A percentile compares a stretch with the other conserved stretches of the same genome.
Conservation (phyloP, 2,113 vertebrate species). For the Seriola dumerili region DNA sequence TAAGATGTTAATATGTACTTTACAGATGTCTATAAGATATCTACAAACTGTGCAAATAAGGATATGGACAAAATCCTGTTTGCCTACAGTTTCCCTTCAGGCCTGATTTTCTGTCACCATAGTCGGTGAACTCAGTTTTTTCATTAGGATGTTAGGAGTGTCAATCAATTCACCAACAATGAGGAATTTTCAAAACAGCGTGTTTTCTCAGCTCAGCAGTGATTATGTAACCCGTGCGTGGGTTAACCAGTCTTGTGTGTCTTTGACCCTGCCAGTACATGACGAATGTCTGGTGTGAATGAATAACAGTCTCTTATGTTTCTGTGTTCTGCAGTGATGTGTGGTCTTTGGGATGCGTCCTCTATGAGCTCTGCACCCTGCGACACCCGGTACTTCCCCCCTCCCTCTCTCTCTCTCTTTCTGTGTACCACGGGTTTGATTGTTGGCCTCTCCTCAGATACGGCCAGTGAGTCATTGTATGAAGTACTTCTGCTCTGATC, state of each 20-base stretch:
- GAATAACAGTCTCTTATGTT: slow-evolving; percentile 43
- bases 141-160: background rate
- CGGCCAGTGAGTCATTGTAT: slow-evolving; percentile 14
- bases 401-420: background rate
- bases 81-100: background rate
- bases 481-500: slow-evolving; percentile 2
- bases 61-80: background rate
- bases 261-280: slow-evolving; percentile 6
- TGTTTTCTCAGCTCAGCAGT: background rate
- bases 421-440: background rate
- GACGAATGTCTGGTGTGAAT: slow-evolving; percentile 53
- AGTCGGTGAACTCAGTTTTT: background rate
- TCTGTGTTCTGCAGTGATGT: slow-evolving; percentile 89
- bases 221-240: slow-evolving; percentile 20
- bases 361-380: slow-evolving; percentile 95
- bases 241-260: slow-evolving; percentile 1
- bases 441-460: slow-evolving; percentile 33
- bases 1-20: no score
- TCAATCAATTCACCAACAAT: slow-evolving; percentile 6
- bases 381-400: slow-evolving; percentile 88
- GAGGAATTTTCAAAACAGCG: slow-evolving; percentile 19
- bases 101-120: background rate
- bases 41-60: no score
- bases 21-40: no score
- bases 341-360: slow-evolving; percentile 95